A percentile compares a stretch with the other conserved stretches of the same genome.
Evolutionary conservation across 2,888 invertebrate species (phyloP).

Genomic region (Andrena haemorrhoa): DNA sequence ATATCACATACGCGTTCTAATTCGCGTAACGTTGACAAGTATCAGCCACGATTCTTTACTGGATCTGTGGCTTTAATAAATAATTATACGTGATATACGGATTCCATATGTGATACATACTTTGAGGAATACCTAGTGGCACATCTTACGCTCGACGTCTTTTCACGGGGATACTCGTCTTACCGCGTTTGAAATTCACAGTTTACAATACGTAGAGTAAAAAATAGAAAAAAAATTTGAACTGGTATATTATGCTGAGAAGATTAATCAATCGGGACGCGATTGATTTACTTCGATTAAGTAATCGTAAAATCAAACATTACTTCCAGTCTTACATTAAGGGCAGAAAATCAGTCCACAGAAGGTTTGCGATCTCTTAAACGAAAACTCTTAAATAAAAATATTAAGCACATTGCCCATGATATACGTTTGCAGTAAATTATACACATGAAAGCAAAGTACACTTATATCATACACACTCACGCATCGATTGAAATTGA

Average conservation of each 20-base stretch:
- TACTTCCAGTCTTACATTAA: constrained; percentile 65
- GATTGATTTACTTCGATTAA: constrained; percentile 36
- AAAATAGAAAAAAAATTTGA: constrained; percentile 39
- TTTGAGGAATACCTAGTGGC: constrained; percentile 30
- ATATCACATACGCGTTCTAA: constrained; percentile 23
- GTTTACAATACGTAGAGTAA: constrained; percentile 30
- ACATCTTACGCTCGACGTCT: constrained; percentile 32
- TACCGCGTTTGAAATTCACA: constrained; percentile 30
- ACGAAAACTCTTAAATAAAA: constrained; percentile 1
- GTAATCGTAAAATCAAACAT: constrained; percentile 51
- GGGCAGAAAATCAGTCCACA: constrained; percentile 63
- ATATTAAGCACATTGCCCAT: constrained; percentile 15
- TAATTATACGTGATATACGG: constrained; percentile 16
- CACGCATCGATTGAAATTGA: neutral
- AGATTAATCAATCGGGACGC: constrained; percentile 21
- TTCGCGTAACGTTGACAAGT: neutral
- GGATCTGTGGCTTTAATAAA: constrained; percentile 17
- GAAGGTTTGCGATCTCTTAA: constrained; percentile 51
- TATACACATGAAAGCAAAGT: constrained; percentile 5
- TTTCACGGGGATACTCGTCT: constrained; percentile 43
- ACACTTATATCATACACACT: constrained; percentile 12
- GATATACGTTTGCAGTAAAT: neutral
- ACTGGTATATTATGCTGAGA: constrained; percentile 49
- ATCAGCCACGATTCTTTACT: constrained; percentile 8
- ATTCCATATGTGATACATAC: constrained; percentile 13